phyloP scores from a whole-genome alignment of 2,797 vertebrate genomes.

The Silurus aristotelis region DNA sequence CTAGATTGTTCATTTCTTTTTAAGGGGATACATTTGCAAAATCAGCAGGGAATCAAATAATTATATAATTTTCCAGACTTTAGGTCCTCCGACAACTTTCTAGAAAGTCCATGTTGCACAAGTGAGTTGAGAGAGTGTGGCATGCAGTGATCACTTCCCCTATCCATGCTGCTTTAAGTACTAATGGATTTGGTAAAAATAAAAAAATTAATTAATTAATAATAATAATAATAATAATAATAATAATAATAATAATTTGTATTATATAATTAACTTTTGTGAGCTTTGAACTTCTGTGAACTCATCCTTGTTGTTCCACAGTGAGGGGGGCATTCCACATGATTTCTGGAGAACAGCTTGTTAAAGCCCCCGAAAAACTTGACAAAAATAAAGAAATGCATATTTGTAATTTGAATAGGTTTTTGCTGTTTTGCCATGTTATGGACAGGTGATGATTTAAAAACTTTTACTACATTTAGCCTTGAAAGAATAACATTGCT shows the following conservation, averaged over 20 bases:
- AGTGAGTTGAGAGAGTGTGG: no score
- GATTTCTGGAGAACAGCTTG: background rate
- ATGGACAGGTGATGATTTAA: background rate
- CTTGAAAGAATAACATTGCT: background rate
- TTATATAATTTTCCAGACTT: no score
- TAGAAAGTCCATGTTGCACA: no score
- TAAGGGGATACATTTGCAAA: no score
- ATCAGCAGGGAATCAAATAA: no score
- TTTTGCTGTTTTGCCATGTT: background rate
- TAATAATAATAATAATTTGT: background rate
- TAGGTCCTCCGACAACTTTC: no score
- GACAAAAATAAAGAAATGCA: background rate
- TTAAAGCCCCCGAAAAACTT: background rate
- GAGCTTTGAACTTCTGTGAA: background rate
- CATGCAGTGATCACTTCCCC: no score
- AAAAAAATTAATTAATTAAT: no score
- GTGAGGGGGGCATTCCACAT: background rate
- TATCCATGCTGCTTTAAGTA: no score
- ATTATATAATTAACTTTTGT: background rate
- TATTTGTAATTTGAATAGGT: background rate
- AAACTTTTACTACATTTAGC: background rate
- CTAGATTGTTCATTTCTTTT: no score
- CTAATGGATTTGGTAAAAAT: no score
- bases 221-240: no score
- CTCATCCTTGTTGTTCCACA: background rate